A percentile compares a stretch with the other conserved stretches of the same genome.
These are phyloP conservation scores for Phyllostomus discolor DNA, from an alignment of 2,113 vertebrate species.

Conservation along the genomic window DNA sequence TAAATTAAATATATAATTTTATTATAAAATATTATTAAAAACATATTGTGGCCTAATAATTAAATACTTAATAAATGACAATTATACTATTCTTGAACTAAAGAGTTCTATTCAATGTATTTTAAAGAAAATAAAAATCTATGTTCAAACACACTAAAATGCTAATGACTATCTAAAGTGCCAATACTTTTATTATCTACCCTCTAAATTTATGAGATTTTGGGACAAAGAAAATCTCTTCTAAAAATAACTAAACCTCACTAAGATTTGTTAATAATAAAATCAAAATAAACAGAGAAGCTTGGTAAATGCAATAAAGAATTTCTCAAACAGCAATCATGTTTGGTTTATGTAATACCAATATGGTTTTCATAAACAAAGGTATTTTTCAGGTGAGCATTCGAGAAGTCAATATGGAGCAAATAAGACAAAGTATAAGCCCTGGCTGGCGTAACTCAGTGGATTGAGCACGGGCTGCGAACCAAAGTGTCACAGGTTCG, in stretches of 20 bases:
- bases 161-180: background rate
- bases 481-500: too few relatives aligned
- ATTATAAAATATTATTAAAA: background rate
- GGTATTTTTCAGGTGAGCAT: background rate
- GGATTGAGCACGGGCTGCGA: too few relatives aligned
- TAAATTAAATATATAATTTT: background rate
- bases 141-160: slow-evolving; percentile 28
- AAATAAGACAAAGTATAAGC: slow-evolving; percentile 24
- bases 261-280: slow-evolving; percentile 20
- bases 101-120: background rate
- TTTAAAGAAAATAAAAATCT: slow-evolving; percentile 33
- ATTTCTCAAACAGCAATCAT: background rate
- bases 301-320: slow-evolving; percentile 23
- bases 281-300: slow-evolving; percentile 22
- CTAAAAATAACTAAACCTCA: slow-evolving; percentile 19
- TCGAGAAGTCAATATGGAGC: background rate
- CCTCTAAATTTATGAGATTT: slow-evolving; percentile 31
- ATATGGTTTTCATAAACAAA: slow-evolving; percentile 47
- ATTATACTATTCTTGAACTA: background rate
- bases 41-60: background rate
- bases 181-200: background rate
- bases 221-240: background rate
- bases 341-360: slow-evolving; percentile 20
- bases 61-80: background rate
- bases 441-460: too few relatives aligned